A percentile compares a stretch with the other conserved stretches of the same genome.
Conservation (phyloP, 92 coral and sea anemone genomes). For the Porites lobata region DNA sequence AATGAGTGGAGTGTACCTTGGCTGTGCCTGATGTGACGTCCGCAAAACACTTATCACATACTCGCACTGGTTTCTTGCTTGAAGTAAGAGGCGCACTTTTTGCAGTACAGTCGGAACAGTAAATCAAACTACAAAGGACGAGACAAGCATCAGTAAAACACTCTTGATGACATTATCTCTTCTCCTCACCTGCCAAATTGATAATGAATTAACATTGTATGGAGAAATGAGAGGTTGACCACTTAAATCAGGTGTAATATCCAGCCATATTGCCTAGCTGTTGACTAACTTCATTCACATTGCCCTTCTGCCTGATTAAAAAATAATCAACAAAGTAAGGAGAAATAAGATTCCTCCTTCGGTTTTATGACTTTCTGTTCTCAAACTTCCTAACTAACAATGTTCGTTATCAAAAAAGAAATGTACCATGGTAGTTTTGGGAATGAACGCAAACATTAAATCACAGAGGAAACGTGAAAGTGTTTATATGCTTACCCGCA, state of each 20-base stretch:
- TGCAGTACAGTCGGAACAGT: conserved; percentile 89
- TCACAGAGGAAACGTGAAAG: background rate
- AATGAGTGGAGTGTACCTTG: conserved; percentile 64
- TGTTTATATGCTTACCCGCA: conserved; percentile 79
- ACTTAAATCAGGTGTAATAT: background rate
- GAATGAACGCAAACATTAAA: background rate
- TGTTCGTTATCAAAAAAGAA: no score
- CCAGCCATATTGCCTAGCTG: no score
- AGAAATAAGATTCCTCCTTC: no score
- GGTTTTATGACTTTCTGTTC: no score
- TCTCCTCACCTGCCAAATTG: background rate
- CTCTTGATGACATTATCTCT: background rate
- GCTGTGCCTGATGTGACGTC: conserved; percentile 91
- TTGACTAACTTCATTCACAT: no score
- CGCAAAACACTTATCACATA: conserved; percentile 90
- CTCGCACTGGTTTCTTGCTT: conserved; percentile 94
- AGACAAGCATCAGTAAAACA: background rate
- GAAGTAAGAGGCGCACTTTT: conserved; percentile 89
- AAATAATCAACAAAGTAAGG: no score
- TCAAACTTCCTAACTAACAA: no score
- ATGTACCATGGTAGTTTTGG: no score
- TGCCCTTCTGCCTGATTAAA: no score
- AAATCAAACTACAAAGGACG: conserved; percentile 75
- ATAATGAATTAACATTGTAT: background rate
- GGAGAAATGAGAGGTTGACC: background rate